A percentile compares a stretch with the other conserved stretches of the same genome.
Evolutionary conservation across 2,888 invertebrate species (phyloP).

Genomic region (Pteria penguin): DNA sequence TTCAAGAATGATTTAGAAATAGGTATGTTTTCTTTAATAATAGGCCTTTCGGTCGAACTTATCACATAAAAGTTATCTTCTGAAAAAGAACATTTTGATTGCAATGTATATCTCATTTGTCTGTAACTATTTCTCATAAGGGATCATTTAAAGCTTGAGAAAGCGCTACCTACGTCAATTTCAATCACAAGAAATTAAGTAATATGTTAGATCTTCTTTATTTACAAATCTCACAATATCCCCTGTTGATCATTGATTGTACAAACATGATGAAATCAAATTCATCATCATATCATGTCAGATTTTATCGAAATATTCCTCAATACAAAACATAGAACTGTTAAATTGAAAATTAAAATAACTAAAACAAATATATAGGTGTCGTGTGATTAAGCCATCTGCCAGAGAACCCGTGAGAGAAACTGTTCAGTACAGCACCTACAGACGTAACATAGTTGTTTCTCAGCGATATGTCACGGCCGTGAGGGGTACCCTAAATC

Average conservation of each 20-base stretch:
- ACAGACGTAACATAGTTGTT: background rate
- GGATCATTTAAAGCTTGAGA: too few species aligned
- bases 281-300: slow-evolving; percentile 2
- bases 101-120: too few species aligned
- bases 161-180: too few species aligned
- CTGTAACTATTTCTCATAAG: too few species aligned
- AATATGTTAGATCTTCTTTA: too few species aligned
- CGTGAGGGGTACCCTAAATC: slow-evolving; percentile 2
- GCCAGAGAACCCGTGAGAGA: slow-evolving; percentile 20
- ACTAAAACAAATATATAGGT: slow-evolving; percentile 18
- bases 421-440: background rate
- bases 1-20: too few species aligned
- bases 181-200: too few species aligned
- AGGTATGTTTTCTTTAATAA: too few species aligned
- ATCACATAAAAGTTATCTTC: too few species aligned
- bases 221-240: background rate
- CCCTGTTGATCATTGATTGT: background rate
- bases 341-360: background rate
- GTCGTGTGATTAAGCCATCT: slow-evolving; percentile 14
- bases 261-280: slow-evolving; percentile 11
- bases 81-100: too few species aligned
- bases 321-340: background rate
- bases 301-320: background rate
- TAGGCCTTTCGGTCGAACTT: too few species aligned
- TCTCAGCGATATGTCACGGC: slow-evolving; percentile 27